A percentile compares a stretch with the other conserved stretches of the same genome.
These are phyloP conservation scores for Ciconia boyciana DNA, from an alignment of 2,113 vertebrate species.

Conservation along the genomic window DNA sequence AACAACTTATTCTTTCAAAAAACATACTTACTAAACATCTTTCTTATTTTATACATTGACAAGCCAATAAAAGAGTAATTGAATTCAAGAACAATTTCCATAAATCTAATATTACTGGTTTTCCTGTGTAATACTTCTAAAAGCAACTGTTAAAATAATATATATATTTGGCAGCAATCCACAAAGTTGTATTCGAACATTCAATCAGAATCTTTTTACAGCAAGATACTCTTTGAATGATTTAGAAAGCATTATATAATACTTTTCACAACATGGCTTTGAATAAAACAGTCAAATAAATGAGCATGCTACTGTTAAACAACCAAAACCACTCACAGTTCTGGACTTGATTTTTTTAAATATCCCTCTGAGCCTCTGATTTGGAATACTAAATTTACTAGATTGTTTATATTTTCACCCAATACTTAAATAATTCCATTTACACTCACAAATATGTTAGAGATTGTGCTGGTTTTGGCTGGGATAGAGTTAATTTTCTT, in stretches of 20 bases:
- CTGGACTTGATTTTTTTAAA: not conserved
- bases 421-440: not conserved
- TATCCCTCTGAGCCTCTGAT: not conserved
- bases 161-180: not conserved
- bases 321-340: not conserved
- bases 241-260: not conserved
- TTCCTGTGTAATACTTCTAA: not conserved
- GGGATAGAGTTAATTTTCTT: no score
- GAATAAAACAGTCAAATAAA: not conserved
- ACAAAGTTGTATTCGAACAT: not conserved
- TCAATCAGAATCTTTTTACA: not conserved
- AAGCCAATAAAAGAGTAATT: not conserved
- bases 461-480: no score
- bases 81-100: not conserved
- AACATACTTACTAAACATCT: not conserved
- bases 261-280: not conserved
- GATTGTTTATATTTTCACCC: not conserved
- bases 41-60: not conserved
- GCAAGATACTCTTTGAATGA: not conserved
- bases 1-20: not conserved
- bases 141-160: not conserved
- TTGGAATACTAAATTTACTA: not conserved
- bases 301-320: not conserved
- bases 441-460: not conserved
- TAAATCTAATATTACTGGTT: not conserved